Percentiles rank a stretch among this genome's conserved stretches.
Evolutionary conservation across 2,888 invertebrate genomes (phyloP).

Genomic region (Amphipyra berbera): DNA sequence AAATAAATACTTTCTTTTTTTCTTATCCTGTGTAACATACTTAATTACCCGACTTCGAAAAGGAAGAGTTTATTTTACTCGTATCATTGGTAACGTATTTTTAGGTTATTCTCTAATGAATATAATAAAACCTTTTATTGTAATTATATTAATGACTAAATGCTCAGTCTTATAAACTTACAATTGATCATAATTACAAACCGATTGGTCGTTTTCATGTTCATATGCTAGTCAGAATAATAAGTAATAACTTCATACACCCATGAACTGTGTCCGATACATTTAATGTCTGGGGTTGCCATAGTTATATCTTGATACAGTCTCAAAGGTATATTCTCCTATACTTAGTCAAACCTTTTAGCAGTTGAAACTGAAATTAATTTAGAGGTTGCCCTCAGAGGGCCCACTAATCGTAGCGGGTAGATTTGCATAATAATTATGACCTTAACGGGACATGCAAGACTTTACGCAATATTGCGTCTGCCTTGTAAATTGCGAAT

Average conservation of each 20-base stretch:
- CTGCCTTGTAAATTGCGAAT: conserved; percentile 9
- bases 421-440: conserved; percentile 59
- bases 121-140: too few relatives aligned
- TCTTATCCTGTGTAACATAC: too few relatives aligned
- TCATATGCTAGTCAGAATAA: too few relatives aligned
- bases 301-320: background rate
- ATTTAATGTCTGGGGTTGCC: background rate
- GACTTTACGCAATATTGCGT: conserved; percentile 21
- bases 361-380: conserved; percentile 53
- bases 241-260: background rate
- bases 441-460: conserved; percentile 31
- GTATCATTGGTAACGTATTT: background rate
- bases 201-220: too few relatives aligned
- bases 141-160: too few relatives aligned
- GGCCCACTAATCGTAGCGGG: conserved; percentile 39
- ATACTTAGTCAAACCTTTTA: conserved; percentile 38
- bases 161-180: too few relatives aligned
- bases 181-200: too few relatives aligned
- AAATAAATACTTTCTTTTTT: too few relatives aligned
- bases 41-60: too few relatives aligned
- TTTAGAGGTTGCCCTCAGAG: conserved; percentile 40
- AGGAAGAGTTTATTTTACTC: too few relatives aligned
- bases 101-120: background rate
- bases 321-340: conserved; percentile 14
- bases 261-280: background rate